Evolutionary conservation across 2,888 invertebrate species (phyloP).

Genomic region (Perizoma flavofasciatum): DNA sequence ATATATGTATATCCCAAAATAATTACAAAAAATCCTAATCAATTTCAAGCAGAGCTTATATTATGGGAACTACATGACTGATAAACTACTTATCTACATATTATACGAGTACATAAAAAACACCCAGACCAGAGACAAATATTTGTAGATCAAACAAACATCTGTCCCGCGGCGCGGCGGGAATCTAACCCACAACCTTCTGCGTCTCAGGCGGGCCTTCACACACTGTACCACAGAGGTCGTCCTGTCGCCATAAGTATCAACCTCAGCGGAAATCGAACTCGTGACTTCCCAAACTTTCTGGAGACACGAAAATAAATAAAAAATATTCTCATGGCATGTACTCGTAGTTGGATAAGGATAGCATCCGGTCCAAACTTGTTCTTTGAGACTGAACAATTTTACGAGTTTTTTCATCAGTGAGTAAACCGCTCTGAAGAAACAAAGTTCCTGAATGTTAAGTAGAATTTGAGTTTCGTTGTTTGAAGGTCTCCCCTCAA

Average conservation of each 20-base stretch:
- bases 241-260: constrained; percentile 73
- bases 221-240: no score
- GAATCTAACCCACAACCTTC: no score
- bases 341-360: constrained; percentile 41
- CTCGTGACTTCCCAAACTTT: constrained; percentile 51
- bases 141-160: no score
- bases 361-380: constrained; percentile 35
- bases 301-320: constrained; percentile 67
- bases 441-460: constrained; percentile 26
- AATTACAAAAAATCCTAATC: no score
- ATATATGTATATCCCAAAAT: no score
- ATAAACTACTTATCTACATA: no score
- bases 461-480: constrained; percentile 19
- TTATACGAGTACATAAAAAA: no score
- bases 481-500: constrained; percentile 10
- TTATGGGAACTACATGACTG: no score
- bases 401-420: constrained; percentile 32
- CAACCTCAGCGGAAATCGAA: constrained; percentile 45
- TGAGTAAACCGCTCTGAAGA: constrained; percentile 16
- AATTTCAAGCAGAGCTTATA: no score
- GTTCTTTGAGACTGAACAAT: constrained; percentile 38
- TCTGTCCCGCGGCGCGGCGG: no score
- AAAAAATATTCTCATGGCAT: constrained; percentile 69
- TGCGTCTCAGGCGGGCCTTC: no score
- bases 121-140: no score